Conservation (phyloP, 2,113 vertebrate species). For the Bubo scandiacus region DNA sequence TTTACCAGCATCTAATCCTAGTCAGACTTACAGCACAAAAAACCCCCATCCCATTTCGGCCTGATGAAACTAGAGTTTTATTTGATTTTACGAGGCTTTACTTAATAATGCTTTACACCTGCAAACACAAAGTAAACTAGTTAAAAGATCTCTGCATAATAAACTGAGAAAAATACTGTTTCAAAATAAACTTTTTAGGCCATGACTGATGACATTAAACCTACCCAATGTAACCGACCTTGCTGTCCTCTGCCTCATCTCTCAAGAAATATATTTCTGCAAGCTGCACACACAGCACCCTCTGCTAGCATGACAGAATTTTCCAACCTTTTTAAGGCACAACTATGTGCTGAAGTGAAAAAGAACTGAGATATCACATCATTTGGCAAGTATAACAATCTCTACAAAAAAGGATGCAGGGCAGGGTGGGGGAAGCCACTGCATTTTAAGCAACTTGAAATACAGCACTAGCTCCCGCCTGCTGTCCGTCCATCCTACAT, state of each 20-base stretch:
- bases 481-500: background rate
- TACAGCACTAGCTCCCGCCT: background rate
- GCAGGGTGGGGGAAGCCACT: accelerated
- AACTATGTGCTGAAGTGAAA: background rate
- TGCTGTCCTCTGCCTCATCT: background rate
- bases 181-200: background rate
- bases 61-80: background rate
- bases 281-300: background rate
- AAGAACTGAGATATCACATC: background rate
- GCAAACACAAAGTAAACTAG: background rate
- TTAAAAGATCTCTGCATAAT: background rate
- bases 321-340: background rate
- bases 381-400: background rate
- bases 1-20: background rate
- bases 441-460: background rate
- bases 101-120: background rate
- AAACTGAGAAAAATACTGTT: background rate
- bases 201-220: background rate
- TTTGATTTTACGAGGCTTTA: background rate
- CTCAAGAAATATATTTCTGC: background rate
- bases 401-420: background rate
- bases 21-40: background rate
- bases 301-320: background rate
- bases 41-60: accelerated
- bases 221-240: background rate